Base-by-base conservation (phyloP, 53 echinoderm and acorn worm species). In the Paracentrotus lividus region DNA sequence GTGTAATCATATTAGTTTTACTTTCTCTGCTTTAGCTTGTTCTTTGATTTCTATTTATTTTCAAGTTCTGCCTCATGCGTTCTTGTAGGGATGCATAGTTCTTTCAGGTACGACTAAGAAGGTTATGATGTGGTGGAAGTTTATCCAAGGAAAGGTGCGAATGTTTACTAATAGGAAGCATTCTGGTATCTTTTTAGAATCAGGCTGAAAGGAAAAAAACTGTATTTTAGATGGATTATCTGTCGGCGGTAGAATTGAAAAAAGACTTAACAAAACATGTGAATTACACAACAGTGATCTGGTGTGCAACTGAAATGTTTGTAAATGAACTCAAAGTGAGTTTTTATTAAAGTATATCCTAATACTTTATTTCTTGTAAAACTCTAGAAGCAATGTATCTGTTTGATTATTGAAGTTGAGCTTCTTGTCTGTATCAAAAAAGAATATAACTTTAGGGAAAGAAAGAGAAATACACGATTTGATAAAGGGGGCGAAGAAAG, bases 81-180 rank as follows among this genome's bases (percentile, higher is more conserved):
- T n/a, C n/a, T n/a, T n/a, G n/a, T n/a, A n/a, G n/a, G n/a, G n/a
- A n/a, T 26, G 42, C 47, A 45, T 81, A 81, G 81, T 81, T 81
- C 81, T 81, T 81, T 81, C 81, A 81, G 81, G 24, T 45, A 45
- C n/a, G 44, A 81, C 47, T 7, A n/a, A 26, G 81, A 44, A 47
- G 81, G 81, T 18, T 47, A 1, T 8, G 5, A 69, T 76, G 47
- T 81, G 49, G 47, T 81, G 44, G 36, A 81, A 81, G 81, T 47
- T 44, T 72, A n/a, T 81, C 42, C 12, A 45, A 81, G 81, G 47
- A 81, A 81, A 45, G 81, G 81, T 81, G 81, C 81, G 47, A 81
- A 45, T n/a, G n/a, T 24, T 81, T 81, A 81, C 81, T 81, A n/a
- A 47, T 47, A 47, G 81, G 26, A 47, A 81, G 81, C 5, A 47